These are phyloP conservation scores for Hydrophis major DNA, from an alignment of 2,797 vertebrate genomes.

Conservation along the genomic window DNA sequence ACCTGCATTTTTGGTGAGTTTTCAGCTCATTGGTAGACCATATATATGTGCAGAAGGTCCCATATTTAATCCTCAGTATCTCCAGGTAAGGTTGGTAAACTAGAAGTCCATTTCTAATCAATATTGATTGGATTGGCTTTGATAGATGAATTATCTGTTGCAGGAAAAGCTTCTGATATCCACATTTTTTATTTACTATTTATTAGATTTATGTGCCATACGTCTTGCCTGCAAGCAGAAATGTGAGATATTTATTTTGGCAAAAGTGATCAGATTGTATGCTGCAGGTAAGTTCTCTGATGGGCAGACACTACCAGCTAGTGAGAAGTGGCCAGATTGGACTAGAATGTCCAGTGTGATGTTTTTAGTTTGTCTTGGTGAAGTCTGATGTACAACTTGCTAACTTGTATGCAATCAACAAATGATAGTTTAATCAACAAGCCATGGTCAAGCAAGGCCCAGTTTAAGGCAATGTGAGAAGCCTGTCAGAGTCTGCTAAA, in stretches of 20 bases:
- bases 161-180: not conserved
- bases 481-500: not conserved
- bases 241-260: not conserved
- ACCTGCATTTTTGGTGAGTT: not conserved
- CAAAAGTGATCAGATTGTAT: not conserved
- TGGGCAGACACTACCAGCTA: not conserved
- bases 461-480: not conserved
- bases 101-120: not conserved
- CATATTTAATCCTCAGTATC: not conserved
- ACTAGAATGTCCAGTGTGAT: not conserved
- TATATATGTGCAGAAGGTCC: not conserved
- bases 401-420: not conserved
- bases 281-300: not conserved
- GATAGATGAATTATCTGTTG: not conserved
- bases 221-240: not conserved
- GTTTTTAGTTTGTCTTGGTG: not conserved
- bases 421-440: not conserved
- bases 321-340: not conserved
- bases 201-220: not conserved
- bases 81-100: not conserved
- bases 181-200: not conserved
- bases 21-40: not conserved
- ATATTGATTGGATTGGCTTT: not conserved
- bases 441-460: not conserved
- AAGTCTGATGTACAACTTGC: not conserved